Evolutionary conservation across 2,888 invertebrate species (phyloP), one percentile per base, ranked within the genome.

Genomic region (Synanthedon formicaeformis): DNA sequence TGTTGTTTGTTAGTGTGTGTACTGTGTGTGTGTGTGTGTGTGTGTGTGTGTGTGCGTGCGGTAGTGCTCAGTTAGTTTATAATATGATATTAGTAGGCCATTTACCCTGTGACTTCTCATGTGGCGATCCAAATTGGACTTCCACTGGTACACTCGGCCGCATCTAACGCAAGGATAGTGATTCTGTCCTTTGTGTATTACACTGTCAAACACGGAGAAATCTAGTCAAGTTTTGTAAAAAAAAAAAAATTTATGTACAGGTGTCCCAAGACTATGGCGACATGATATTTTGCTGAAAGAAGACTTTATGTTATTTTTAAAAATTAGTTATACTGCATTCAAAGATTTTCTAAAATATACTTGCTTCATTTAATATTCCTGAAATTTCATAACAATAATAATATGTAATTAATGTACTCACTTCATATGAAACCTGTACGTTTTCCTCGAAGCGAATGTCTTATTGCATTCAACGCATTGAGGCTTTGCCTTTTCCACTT

Each of bases 111-210:
- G 54, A 23, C 50, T 54, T 51, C 50, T 54, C 14, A 54, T 45
- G 50, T 54, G 54, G n/a, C 54, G 41, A 51, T 52, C 52, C 48
- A 54, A 27, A 13, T 54, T 54, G 0, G 54, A 54, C 49, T 54
- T 54, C 54, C 54, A 54, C 49, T 54, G 54, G 50, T 54, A 54
- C 11, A 45, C 45, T n/a, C 45, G 45, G 45, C 45, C 45, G 11
- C 45, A 45, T 45, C 45, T n/a, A 10, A 6, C 14, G n/a, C 45
- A 45, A 2, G 45, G 45, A 45, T 45, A 45, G 45, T 45, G 45
- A 14, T 45, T 45, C 11, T 45, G 45, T 2, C 45, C 45, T 4
- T 45, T 45, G 11, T 45, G 45, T 45, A 45, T 45, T n/a, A 45
- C 45, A n/a, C 45, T 45, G 45, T 12, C 12, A 12, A 41, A 5